Conservation (phyloP, 1,140 invertebrate species). For the Bombus sylvicola region DNA sequence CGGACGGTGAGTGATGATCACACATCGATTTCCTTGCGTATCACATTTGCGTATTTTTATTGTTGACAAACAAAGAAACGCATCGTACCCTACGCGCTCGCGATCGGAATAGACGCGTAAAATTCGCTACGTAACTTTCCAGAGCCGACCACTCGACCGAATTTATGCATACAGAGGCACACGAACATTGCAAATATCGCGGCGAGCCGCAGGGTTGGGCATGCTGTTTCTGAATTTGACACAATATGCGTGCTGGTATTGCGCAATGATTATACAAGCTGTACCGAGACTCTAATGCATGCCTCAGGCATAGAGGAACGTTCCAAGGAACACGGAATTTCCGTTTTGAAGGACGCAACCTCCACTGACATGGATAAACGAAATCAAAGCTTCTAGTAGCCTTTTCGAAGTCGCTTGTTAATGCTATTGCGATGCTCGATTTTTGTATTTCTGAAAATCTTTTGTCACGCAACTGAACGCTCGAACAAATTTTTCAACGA, state of each 20-base stretch:
- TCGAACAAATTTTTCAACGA: no score
- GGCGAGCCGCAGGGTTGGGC: not conserved
- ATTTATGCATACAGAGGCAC: not conserved
- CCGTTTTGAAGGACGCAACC: not conserved
- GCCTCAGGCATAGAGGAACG: not conserved
- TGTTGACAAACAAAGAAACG: not conserved
- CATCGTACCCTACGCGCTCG: not conserved
- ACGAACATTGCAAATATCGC: conserved; percentile 17
- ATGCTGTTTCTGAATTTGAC: conserved; percentile 32
- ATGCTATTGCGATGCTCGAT: no score
- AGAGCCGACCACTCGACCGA: not conserved
- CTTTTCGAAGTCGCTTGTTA: not conserved
- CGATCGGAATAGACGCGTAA: not conserved
- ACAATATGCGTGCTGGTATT: conserved; percentile 7
- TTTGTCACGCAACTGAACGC: no score
- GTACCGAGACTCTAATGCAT: not conserved
- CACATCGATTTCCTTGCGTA: not conserved
- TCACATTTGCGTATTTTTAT: conserved; percentile 21
- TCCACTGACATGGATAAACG: not conserved
- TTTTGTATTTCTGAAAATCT: no score
- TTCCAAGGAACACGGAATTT: not conserved
- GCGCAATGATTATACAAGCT: conserved; percentile 9
- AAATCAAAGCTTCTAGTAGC: no score
- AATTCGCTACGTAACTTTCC: not conserved
- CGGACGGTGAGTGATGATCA: conserved; percentile 85